These are phyloP conservation scores for Phaetusa simplex DNA, from an alignment of 2,113 vertebrate species.

Conservation along the genomic window DNA sequence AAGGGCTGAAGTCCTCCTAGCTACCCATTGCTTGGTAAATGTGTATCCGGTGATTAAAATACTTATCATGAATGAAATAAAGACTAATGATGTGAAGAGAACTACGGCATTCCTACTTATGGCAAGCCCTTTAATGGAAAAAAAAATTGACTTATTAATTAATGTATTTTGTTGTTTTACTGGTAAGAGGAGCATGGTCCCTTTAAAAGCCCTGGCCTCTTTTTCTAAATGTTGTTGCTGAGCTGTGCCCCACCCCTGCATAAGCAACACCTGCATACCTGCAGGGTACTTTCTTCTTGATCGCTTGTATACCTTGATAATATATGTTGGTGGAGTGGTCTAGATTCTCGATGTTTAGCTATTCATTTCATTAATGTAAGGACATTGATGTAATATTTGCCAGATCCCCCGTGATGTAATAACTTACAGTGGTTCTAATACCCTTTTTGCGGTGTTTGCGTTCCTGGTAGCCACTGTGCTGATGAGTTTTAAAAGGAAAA, in stretches of 20 bases:
- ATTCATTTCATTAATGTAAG: neutral
- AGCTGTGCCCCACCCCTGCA: conserved; percentile 42
- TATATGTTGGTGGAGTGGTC: conserved; percentile 6
- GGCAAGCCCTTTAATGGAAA: neutral
- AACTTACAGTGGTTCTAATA: neutral
- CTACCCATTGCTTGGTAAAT: neutral
- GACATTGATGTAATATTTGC: neutral
- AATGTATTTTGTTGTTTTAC: neutral
- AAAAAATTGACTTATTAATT: neutral
- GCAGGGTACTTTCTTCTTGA: conserved; percentile 51
- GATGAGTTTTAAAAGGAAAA: neutral
- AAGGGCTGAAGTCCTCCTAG: neutral
- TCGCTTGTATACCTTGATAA: conserved; percentile 31
- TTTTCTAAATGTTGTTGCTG: neutral
- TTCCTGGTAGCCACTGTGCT: neutral
- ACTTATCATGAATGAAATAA: neutral
- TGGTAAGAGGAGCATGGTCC: neutral
- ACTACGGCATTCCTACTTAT: neutral
- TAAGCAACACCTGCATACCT: conserved; percentile 70
- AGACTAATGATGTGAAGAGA: neutral
- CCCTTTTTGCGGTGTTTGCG: neutral
- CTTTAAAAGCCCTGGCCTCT: conserved; percentile 63
- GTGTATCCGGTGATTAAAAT: neutral
- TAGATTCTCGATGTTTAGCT: neutral
- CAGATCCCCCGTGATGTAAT: neutral